Base-by-base conservation (phyloP, 2,888 invertebrate genomes). In the Torymus texanus region DNA sequence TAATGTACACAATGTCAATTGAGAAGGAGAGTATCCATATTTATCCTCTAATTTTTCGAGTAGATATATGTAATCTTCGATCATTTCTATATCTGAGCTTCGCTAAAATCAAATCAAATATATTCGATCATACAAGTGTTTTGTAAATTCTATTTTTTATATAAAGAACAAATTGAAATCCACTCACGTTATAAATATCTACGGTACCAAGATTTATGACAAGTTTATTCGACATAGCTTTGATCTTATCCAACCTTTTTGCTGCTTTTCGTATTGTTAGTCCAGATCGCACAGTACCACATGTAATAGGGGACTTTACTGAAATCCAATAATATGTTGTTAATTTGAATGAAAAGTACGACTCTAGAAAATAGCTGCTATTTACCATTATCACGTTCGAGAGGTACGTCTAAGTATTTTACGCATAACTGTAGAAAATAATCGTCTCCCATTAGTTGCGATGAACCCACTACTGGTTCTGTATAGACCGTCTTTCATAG, bases 381-480 rank as follows among this genome's bases (percentile, higher is more conserved):
- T 83, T 83, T 82, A 87, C 87, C 82, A 59, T 59, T 66, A 29
- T 82, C 82, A 55, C 87, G 83, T 84, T 84, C 84, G 8, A 86
- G 75, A 0, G 84, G 79, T 1, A 72, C 83, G 0, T 79, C 67
- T 4, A 86, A 50, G 80, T 87, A 84, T 56, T 87, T 83, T 14
- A 87, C 86, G 1, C 85, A 84, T 0, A 88, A 41, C 82, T 88
- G 87, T 1, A 88, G 72, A n/a, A 88, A 87, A 58, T 87, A 88
- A 61, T 88, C 88, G 16, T 88, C 88, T 0, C 88, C 88, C 5
- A 88, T 84, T n/a, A 88, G 58, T 73, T 88, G 87, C 1, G 83
- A 83, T 1, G 82, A 82, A n/a, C 82, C 82, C 0, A 85, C 79
- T 2, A 85, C 73, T 2, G 88, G 88, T 24, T 83, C 85, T 14